Conservation (phyloP, 2,888 invertebrate species). For the Cryptocephalus primarius region DNA sequence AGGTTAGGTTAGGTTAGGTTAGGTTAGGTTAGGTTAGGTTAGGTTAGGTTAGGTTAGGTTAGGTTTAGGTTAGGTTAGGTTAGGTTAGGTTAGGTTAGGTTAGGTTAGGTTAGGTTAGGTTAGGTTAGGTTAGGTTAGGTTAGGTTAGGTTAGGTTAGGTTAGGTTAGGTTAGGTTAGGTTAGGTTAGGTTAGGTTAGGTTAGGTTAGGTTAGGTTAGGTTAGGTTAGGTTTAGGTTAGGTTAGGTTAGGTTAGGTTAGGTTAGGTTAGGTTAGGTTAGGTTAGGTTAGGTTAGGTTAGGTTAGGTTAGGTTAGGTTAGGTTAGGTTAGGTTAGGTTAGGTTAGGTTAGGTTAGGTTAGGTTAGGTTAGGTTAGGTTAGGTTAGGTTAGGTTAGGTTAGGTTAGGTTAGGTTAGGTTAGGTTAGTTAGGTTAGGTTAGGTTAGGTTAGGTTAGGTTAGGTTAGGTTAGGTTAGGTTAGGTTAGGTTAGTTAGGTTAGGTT, state of each 20-base stretch:
- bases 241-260: constrained; percentile 6
- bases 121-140: constrained; percentile 13
- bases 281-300: constrained; percentile 5
- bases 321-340: constrained; percentile 5
- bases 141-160: constrained; percentile 13
- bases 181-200: constrained; percentile 13
- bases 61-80: constrained; percentile 11
- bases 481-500: constrained; percentile 3
- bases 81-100: constrained; percentile 10
- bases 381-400: constrained; percentile 5
- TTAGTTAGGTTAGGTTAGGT: constrained; percentile 6
- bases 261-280: constrained; percentile 5
- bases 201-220: constrained; percentile 13
- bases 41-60: constrained; percentile 13
- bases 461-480: constrained; percentile 2
- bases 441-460: constrained; percentile 5
- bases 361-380: constrained; percentile 6
- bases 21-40: constrained; percentile 15
- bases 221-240: constrained; percentile 10
- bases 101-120: constrained; percentile 13
- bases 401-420: constrained; percentile 4
- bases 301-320: constrained; percentile 5
- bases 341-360: constrained; percentile 6
- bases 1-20: constrained; percentile 13
- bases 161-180: constrained; percentile 13